Evolutionary conservation across 2,113 vertebrate species (phyloP).

Genomic region (Gobio gobio): DNA sequence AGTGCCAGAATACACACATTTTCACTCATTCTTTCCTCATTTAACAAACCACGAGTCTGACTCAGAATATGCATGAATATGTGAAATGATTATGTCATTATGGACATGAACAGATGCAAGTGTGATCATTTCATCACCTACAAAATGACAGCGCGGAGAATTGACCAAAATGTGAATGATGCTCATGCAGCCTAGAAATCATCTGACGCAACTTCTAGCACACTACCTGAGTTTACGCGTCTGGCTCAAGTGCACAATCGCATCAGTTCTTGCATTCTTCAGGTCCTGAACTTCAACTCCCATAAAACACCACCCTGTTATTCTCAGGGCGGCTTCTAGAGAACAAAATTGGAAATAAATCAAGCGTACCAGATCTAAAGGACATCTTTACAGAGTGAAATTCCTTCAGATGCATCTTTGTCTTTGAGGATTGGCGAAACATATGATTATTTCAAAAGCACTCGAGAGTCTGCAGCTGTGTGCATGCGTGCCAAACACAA

Average conservation of each 20-base stretch:
- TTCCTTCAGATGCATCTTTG: not conserved
- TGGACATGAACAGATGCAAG: not conserved
- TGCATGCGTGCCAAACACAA: not conserved
- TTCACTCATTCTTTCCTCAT: not conserved
- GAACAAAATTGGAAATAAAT: conserved; percentile 11
- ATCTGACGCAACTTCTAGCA: not conserved
- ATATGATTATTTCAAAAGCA: not conserved
- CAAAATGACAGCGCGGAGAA: not conserved
- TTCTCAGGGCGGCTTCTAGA: not conserved
- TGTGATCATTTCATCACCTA: not conserved
- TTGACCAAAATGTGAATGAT: not conserved
- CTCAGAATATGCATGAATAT: not conserved
- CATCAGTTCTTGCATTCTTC: not conserved
- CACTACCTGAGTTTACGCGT: too few relatives aligned
- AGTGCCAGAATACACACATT: not conserved
- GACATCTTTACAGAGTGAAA: not conserved
- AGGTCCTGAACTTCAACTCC: not conserved
- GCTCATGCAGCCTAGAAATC: not conserved
- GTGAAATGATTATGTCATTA: not conserved
- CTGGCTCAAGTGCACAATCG: too few relatives aligned
- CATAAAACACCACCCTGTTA: not conserved
- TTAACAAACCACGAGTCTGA: not conserved
- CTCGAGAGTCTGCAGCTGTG: not conserved
- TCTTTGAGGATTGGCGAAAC: not conserved
- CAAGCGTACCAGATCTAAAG: not conserved